Evolutionary conservation across 2,888 invertebrate species (phyloP).

Genomic region (Bellardia bayeri): DNA sequence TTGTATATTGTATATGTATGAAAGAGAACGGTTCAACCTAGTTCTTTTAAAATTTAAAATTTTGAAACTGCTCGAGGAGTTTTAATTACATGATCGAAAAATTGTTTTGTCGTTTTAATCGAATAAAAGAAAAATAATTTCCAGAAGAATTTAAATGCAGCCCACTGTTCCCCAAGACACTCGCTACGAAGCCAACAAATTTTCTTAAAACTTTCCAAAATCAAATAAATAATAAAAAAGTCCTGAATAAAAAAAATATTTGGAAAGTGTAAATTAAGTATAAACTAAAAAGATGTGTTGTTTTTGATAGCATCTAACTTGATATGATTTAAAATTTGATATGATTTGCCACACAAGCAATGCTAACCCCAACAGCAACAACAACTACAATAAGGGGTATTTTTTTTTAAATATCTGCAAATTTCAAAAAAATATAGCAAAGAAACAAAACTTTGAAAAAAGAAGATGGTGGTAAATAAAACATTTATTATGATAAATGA

Average conservation of each 20-base stretch:
- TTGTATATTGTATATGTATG: no score
- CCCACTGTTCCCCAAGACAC: background rate
- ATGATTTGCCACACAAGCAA: constrained; percentile 30
- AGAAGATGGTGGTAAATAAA: constrained; percentile 47
- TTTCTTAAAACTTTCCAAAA: constrained; percentile 41
- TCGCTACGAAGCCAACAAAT: background rate
- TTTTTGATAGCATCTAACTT: constrained; percentile 36
- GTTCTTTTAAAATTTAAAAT: no score
- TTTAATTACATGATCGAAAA: no score
- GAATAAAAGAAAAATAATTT: no score
- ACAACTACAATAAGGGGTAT: background rate
- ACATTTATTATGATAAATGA: constrained; percentile 70
- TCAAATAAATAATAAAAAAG: constrained; percentile 45
- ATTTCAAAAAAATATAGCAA: constrained; percentile 6
- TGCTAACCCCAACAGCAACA: background rate
- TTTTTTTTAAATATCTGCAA: background rate
- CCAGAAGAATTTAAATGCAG: background rate
- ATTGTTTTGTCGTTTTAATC: no score
- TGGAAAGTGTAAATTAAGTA: constrained; percentile 67
- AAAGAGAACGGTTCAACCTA: no score
- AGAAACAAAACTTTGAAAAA: constrained; percentile 54
- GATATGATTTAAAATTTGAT: constrained; percentile 21
- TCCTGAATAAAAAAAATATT: constrained; percentile 22
- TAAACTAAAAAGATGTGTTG: constrained; percentile 51
- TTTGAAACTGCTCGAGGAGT: no score